phyloP scores from a whole-genome alignment of 2,888 invertebrate species.

The Cerceris rybyensis region DNA sequence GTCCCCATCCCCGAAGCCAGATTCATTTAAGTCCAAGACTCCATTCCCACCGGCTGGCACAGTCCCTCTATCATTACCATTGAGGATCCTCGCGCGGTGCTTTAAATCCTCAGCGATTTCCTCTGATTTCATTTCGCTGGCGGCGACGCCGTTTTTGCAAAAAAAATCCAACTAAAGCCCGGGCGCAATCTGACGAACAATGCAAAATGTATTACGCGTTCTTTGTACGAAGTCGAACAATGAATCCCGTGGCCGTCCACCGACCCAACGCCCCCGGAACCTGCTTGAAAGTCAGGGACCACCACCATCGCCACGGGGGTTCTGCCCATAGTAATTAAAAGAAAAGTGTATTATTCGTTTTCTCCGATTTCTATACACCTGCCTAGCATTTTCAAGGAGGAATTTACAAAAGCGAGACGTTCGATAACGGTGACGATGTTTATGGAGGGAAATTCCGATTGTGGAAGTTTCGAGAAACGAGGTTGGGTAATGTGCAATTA shows the following conservation, averaged over 20 bases:
- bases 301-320: neutral
- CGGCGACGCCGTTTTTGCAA: neutral
- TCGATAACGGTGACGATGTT: no score
- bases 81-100: neutral
- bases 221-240: conserved; percentile 47
- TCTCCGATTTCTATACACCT: conserved; percentile 6
- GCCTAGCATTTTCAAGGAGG: neutral
- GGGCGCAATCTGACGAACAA: conserved; percentile 27
- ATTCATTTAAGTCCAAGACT: no score
- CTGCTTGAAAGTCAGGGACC: conserved; percentile 23
- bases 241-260: conserved; percentile 24
- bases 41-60: no score
- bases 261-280: conserved; percentile 24
- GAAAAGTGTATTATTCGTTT: conserved; percentile 17
- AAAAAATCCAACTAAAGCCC: conserved; percentile 6
- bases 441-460: no score
- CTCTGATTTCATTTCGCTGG: neutral
- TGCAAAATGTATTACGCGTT: conserved; percentile 45
- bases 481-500: no score
- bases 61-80: neutral
- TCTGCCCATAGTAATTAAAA: conserved; percentile 33
- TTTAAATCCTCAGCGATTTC: neutral
- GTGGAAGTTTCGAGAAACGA: no score
- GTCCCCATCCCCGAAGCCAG: no score
- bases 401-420: neutral